A percentile compares a stretch with the other conserved stretches of the same genome.
Conservation (phyloP, 2,888 invertebrate genomes). For the Allygus modestus region DNA sequence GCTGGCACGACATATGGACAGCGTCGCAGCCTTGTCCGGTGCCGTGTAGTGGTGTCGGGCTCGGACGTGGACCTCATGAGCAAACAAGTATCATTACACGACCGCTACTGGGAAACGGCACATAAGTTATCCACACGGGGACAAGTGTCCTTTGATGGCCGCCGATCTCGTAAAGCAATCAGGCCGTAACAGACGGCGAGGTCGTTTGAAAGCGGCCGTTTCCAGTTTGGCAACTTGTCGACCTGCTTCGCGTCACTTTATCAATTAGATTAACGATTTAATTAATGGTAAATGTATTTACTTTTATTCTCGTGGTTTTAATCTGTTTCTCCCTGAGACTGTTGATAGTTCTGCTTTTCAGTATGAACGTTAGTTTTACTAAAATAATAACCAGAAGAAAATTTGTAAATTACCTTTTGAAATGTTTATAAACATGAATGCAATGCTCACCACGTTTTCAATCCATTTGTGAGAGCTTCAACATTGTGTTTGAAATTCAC, state of each 20-base stretch:
- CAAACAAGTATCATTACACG: slow-evolving; percentile 40
- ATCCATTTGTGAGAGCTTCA: no score
- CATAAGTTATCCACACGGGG: slow-evolving; percentile 52
- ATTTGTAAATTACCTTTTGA: no score
- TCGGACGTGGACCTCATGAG: slow-evolving; percentile 53
- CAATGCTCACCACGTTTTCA: no score
- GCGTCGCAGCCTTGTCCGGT: not conserved
- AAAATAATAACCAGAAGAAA: no score
- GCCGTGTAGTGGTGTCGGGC: not conserved
- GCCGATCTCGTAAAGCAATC: slow-evolving; percentile 59
- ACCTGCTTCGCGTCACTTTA: slow-evolving; percentile 45
- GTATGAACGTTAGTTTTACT: no score
- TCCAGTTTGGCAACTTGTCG: slow-evolving; percentile 52
- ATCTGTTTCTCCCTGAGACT: not conserved
- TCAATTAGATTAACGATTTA: slow-evolving; percentile 60
- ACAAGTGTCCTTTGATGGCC: slow-evolving; percentile 63
- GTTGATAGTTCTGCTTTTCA: no score
- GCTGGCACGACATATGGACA: not conserved
- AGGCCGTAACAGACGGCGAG: slow-evolving; percentile 14
- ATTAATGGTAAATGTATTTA: slow-evolving; percentile 34
- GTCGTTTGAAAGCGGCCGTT: slow-evolving; percentile 43
- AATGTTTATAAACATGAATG: no score
- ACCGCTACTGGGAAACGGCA: slow-evolving; percentile 54
- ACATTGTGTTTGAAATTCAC: no score
- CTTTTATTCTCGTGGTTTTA: not conserved